These are phyloP conservation scores for Chascanopsetta lugubris DNA, from an alignment of 2,113 vertebrate genomes.

Conservation along the genomic window DNA sequence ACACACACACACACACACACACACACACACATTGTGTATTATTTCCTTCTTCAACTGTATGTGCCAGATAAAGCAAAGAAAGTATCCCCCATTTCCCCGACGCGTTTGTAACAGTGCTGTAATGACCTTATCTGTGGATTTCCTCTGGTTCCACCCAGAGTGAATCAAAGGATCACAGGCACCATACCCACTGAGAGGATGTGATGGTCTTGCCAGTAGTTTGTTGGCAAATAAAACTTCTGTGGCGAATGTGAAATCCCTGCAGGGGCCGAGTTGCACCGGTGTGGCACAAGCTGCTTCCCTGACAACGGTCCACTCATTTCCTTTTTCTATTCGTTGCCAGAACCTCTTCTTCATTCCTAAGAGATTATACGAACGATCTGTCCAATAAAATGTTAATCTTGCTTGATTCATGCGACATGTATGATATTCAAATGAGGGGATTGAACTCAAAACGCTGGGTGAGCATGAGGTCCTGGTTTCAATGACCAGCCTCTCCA, in stretches of 20 bases:
- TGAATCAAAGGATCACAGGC: slow-evolving; percentile 38
- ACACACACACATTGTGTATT: slow-evolving; percentile 13
- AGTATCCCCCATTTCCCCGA: neutral
- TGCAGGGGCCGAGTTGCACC: slow-evolving; percentile 51
- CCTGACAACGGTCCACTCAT: slow-evolving; percentile 33
- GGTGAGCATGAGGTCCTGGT: too few species aligned
- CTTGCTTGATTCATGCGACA: slow-evolving; percentile 8
- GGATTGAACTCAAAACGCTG: too few species aligned
- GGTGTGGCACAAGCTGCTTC: slow-evolving; percentile 65
- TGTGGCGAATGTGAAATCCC: slow-evolving; percentile 57
- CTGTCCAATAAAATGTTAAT: slow-evolving; percentile 1
- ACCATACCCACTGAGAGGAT: slow-evolving; percentile 38
- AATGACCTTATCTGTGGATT: slow-evolving; percentile 19
- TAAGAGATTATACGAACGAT: slow-evolving; percentile 4
- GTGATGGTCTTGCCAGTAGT: slow-evolving; percentile 58
- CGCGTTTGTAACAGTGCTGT: neutral
- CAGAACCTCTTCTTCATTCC: slow-evolving; percentile 15
- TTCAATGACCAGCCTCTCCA: too few species aligned
- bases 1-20: slow-evolving; percentile 24
- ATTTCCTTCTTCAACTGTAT: slow-evolving; percentile 30
- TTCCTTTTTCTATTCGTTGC: slow-evolving; percentile 43
- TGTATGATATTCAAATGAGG: too few species aligned
- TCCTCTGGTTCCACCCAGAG: slow-evolving; percentile 30
- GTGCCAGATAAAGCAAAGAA: slow-evolving; percentile 18
- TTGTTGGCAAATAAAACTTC: slow-evolving; percentile 59